These are phyloP conservation scores for Thaumetopoea pityocampa DNA, from an alignment of 1,140 invertebrate genomes.

Conservation along the genomic window DNA sequence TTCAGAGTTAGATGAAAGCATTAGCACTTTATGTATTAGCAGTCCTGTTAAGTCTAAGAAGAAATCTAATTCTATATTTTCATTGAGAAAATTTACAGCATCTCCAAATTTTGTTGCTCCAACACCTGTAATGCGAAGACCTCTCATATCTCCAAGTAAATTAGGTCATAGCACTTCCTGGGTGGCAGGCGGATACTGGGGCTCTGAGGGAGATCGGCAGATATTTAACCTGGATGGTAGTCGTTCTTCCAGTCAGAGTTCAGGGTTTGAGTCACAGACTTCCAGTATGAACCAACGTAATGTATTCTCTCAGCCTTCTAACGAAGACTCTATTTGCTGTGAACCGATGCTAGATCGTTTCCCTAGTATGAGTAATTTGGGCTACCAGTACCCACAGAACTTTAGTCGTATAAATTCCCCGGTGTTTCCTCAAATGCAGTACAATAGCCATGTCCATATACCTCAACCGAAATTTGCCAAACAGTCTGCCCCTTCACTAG, in stretches of 20 bases:
- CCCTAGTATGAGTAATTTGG: slow-evolving; percentile 31
- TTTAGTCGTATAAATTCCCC: slow-evolving; percentile 50
- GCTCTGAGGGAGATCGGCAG: slow-evolving; percentile 54
- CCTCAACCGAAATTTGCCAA: slow-evolving; percentile 52
- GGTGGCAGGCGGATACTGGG: slow-evolving; percentile 75
- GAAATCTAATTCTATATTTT: slow-evolving; percentile 56
- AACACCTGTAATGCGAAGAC: slow-evolving; percentile 43
- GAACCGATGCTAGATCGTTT: slow-evolving; percentile 58
- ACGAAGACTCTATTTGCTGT: slow-evolving; percentile 61
- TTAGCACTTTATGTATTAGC: slow-evolving; percentile 62
- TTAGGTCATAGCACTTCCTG: slow-evolving; percentile 68
- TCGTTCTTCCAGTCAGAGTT: slow-evolving; percentile 73
- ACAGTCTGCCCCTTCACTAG: slow-evolving; percentile 32
- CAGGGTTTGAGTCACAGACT: slow-evolving; percentile 72
- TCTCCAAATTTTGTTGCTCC: slow-evolving; percentile 65
- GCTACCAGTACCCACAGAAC: slow-evolving; percentile 29
- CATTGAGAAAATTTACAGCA: slow-evolving; percentile 61
- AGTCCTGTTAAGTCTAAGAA: slow-evolving; percentile 50
- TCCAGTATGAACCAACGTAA: slow-evolving; percentile 64
- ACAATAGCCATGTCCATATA: slow-evolving; percentile 64
- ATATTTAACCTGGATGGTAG: slow-evolving; percentile 61
- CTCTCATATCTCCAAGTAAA: slow-evolving; percentile 69
- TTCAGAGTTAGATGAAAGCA: slow-evolving; percentile 69
- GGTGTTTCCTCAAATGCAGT: slow-evolving; percentile 64
- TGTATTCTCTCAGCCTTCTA: slow-evolving; percentile 62